phyloP scores from a whole-genome alignment of 1,140 invertebrate species.

The Mya arenaria region DNA sequence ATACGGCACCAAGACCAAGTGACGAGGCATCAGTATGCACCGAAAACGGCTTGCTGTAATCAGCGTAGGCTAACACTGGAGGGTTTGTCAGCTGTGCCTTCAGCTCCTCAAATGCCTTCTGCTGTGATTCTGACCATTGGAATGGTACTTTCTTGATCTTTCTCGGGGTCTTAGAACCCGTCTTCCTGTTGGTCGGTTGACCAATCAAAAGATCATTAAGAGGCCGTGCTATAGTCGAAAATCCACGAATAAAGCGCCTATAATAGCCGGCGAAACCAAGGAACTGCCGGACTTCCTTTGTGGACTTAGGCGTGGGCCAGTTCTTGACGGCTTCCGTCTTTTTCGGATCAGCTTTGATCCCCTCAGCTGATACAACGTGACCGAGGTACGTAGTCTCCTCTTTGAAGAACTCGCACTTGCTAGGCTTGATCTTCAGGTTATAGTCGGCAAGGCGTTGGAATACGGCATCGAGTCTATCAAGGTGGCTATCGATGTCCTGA shows the following conservation, averaged over 20 bases:
- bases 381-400: neutral
- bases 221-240: constrained; percentile 60
- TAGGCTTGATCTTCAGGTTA: constrained; percentile 13
- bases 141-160: neutral
- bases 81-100: neutral
- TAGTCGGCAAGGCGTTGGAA: neutral
- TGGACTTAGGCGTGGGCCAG: constrained; percentile 61
- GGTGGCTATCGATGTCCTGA: neutral
- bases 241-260: constrained; percentile 66
- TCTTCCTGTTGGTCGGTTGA: constrained; percentile 35
- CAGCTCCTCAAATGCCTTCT: constrained; percentile 7
- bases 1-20: constrained; percentile 4
- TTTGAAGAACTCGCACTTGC: constrained; percentile 22
- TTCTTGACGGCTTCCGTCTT: constrained; percentile 57
- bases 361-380: neutral
- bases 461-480: neutral
- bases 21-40: constrained; percentile 21
- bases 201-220: constrained; percentile 57
- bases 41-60: constrained; percentile 6
- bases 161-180: neutral
- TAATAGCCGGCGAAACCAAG: constrained; percentile 68
- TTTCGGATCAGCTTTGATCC: too few species aligned
- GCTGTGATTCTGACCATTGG: constrained; percentile 4
- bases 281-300: constrained; percentile 67
- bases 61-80: constrained; percentile 23